Conservation (phyloP, 2,888 invertebrate genomes). For the Drepanosiphum platanoidis region DNA sequence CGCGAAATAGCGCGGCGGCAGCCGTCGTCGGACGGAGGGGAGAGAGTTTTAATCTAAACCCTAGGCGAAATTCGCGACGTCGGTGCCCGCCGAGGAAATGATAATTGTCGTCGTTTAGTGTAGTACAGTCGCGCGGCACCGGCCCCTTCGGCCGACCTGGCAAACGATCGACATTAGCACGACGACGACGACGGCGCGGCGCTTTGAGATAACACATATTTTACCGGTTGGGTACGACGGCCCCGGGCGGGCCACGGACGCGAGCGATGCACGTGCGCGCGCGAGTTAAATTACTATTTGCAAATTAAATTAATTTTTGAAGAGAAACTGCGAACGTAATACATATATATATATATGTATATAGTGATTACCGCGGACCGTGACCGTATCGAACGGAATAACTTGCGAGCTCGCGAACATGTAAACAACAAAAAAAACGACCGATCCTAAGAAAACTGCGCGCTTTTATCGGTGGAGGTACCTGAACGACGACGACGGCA, state of each 20-base stretch:
- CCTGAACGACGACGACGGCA: too few relatives aligned
- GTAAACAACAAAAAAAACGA: background rate
- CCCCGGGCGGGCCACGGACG: background rate
- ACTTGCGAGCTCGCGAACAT: background rate
- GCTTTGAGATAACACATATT: constrained; percentile 33
- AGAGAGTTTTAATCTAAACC: constrained; percentile 27
- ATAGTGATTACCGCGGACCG: background rate
- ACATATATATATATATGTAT: background rate
- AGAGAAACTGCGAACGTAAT: background rate
- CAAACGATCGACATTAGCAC: constrained; percentile 44
- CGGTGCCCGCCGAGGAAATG: constrained; percentile 20
- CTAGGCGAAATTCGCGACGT: constrained; percentile 9
- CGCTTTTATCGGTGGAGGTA: too few relatives aligned
- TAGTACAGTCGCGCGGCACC: constrained; percentile 10
- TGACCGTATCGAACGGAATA: too few relatives aligned
- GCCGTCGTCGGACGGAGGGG: background rate
- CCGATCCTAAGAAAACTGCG: too few relatives aligned
- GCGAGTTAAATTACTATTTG: constrained; percentile 32
- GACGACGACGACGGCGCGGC: too few relatives aligned
- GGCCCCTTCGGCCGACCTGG: constrained; percentile 7
- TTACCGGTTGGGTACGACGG: too few relatives aligned
- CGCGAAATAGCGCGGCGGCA: background rate
- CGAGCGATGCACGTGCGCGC: background rate
- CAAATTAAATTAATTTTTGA: constrained; percentile 48
- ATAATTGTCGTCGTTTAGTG: constrained; percentile 53